These are phyloP conservation scores for Ophion costatus DNA, from an alignment of 2,888 invertebrate species.

Conservation along the genomic window DNA sequence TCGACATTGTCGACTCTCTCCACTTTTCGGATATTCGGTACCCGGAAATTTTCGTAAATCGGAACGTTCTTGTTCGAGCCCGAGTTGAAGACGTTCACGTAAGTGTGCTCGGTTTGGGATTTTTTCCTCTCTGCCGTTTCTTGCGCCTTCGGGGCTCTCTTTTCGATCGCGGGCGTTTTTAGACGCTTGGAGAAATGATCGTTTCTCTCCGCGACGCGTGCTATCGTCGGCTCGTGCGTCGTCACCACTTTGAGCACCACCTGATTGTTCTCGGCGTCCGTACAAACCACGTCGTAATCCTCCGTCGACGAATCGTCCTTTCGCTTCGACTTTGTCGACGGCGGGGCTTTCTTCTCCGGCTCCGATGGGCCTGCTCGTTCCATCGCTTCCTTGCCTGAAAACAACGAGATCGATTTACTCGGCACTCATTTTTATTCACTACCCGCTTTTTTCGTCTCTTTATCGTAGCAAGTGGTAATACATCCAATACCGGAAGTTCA, in stretches of 20 bases:
- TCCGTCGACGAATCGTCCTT: not conserved
- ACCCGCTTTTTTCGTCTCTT: not conserved
- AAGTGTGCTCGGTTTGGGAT: constrained; percentile 65
- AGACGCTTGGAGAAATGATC: constrained; percentile 56
- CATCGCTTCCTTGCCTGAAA: not conserved
- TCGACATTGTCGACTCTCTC: not conserved
- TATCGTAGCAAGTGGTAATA: no score
- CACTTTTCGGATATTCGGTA: constrained; percentile 33
- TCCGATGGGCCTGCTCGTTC: not conserved
- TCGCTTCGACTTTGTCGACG: not conserved
- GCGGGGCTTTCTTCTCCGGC: not conserved
- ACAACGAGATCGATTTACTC: not conserved
- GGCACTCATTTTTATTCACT: not conserved
- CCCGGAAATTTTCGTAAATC: constrained; percentile 74
- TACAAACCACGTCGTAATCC: constrained; percentile 64
- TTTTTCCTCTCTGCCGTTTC: constrained; percentile 5
- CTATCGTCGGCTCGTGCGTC: constrained; percentile 72
- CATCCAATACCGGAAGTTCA: no score
- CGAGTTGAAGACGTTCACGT: constrained; percentile 75
- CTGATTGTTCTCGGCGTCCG: constrained; percentile 72
- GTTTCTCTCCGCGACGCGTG: constrained; percentile 68
- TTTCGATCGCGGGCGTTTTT: constrained; percentile 14
- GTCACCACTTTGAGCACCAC: constrained; percentile 72
- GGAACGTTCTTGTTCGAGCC: constrained; percentile 63
- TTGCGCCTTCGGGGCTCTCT: constrained; percentile 7